phyloP scores from a whole-genome alignment of 2,888 invertebrate genomes.

The Loripinus fragilis region DNA sequence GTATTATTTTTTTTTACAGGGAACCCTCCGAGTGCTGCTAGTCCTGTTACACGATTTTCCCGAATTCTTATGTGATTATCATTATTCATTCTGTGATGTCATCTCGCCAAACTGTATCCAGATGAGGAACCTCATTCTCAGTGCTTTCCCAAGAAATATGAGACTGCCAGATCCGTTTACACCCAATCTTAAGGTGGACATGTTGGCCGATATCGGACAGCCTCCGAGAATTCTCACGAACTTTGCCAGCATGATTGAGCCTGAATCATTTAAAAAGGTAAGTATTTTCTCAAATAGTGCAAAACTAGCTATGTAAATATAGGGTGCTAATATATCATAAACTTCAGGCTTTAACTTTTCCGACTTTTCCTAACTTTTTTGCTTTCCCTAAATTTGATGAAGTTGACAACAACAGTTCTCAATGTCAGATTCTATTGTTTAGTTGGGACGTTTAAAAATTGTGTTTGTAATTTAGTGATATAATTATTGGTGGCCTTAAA shows the following conservation, averaged over 20 bases:
- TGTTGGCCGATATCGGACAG: constrained; percentile 75
- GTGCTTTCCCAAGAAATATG: constrained; percentile 99
- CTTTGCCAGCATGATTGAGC: constrained; percentile 93
- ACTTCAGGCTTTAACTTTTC: no score
- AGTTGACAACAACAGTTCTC: no score
- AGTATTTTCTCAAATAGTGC: no score
- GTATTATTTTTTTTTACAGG: constrained; percentile 77
- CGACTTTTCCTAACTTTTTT: no score
- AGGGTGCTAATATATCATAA: no score
- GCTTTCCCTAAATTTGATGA: no score
- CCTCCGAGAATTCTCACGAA: constrained; percentile 94
- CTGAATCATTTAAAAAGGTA: constrained; percentile 93
- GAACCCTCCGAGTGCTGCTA: constrained; percentile 94
- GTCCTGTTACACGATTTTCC: constrained; percentile 99
- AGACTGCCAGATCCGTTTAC: constrained; percentile 99
- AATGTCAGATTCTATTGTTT: no score
- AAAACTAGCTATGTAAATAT: no score
- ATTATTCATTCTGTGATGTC: constrained; percentile 99
- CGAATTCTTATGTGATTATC: constrained; percentile 99
- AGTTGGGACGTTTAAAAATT: no score
- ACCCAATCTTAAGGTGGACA: constrained; percentile 91
- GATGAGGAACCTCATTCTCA: constrained; percentile 98
- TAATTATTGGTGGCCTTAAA: no score
- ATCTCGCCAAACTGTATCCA: constrained; percentile 99
- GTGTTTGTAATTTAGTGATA: no score